Percentiles rank a stretch among this genome's conserved stretches.
Conservation (phyloP, 2,888 invertebrate species). For the Drosophila fulvimacula region DNA sequence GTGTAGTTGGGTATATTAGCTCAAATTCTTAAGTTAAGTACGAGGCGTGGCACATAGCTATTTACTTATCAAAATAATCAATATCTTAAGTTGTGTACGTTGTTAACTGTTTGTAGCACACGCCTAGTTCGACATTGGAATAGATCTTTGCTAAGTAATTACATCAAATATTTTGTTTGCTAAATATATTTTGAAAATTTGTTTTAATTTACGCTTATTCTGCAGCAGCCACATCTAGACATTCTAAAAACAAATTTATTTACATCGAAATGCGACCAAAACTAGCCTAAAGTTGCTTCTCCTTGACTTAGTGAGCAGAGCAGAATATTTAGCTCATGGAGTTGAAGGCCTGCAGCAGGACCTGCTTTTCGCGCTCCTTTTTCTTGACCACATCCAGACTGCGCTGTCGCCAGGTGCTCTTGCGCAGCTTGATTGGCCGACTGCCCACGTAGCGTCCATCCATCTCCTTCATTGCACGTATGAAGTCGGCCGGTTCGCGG, state of each 20-base stretch:
- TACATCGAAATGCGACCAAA: conserved; percentile 61
- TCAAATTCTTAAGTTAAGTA: conserved; percentile 5
- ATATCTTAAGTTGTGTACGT: conserved; percentile 12
- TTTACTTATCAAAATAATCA: not conserved
- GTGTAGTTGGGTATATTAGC: conserved; percentile 24
- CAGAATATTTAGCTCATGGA: conserved; percentile 52
- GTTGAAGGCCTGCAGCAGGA: conserved; percentile 87
- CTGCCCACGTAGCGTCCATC: conserved; percentile 99
- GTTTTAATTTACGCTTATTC: conserved; percentile 41
- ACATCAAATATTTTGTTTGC: conserved; percentile 33
- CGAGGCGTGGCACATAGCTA: conserved; percentile 1
- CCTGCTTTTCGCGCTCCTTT: conserved; percentile 97
- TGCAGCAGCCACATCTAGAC: conserved; percentile 46
- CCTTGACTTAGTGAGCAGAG: not conserved
- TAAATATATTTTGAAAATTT: conserved; percentile 58
- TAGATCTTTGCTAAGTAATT: conserved; percentile 30
- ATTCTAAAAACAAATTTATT: conserved; percentile 58
- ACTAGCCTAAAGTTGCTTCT: conserved; percentile 59
- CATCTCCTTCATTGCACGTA: conserved; percentile 99
- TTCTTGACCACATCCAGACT: conserved; percentile 96
- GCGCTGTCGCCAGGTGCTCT: conserved; percentile 97
- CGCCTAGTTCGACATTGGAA: conserved; percentile 7
- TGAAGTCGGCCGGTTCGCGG: conserved; percentile 98
- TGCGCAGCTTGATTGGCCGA: conserved; percentile 97
- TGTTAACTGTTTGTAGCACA: not conserved